Conservation (phyloP, 2,797 vertebrate genomes). For the Parambassis ranga region DNA sequence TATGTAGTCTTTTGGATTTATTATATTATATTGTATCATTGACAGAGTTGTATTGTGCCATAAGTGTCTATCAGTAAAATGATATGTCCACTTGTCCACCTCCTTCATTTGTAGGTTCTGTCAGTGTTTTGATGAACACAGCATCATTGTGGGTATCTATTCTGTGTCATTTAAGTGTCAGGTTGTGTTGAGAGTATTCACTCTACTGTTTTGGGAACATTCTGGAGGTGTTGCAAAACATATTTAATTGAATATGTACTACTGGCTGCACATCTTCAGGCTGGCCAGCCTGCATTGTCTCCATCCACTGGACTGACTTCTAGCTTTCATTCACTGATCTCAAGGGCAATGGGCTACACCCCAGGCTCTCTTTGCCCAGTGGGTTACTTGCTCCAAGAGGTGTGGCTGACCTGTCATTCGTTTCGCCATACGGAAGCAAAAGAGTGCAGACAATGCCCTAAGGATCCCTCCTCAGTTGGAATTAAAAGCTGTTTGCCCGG, state of each 20-base stretch:
- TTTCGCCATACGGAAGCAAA: constrained; percentile 29
- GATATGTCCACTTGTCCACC: no score
- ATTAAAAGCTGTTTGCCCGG: constrained; percentile 28
- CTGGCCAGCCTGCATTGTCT: neutral
- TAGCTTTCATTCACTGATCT: constrained; percentile 10
- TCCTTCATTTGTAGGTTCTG: no score
- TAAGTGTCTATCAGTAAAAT: no score
- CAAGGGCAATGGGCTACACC: neutral
- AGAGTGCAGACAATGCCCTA: constrained; percentile 27
- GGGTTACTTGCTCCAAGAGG: neutral
- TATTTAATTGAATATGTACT: neutral
- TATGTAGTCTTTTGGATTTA: neutral
- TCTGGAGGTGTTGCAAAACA: no score
- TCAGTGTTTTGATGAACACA: no score
- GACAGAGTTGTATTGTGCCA: no score
- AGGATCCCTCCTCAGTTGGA: constrained; percentile 36
- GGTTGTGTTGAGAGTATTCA: no score
- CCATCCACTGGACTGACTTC: neutral
- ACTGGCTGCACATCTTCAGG: neutral
- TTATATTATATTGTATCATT: no score
- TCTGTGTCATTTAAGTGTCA: no score
- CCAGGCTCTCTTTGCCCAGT: constrained; percentile 1
- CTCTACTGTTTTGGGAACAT: no score
- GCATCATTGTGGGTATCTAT: no score
- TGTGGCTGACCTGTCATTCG: constrained; percentile 38